Evolutionary conservation across 2,888 invertebrate genomes (phyloP).

Genomic region (Netelia inedita): DNA sequence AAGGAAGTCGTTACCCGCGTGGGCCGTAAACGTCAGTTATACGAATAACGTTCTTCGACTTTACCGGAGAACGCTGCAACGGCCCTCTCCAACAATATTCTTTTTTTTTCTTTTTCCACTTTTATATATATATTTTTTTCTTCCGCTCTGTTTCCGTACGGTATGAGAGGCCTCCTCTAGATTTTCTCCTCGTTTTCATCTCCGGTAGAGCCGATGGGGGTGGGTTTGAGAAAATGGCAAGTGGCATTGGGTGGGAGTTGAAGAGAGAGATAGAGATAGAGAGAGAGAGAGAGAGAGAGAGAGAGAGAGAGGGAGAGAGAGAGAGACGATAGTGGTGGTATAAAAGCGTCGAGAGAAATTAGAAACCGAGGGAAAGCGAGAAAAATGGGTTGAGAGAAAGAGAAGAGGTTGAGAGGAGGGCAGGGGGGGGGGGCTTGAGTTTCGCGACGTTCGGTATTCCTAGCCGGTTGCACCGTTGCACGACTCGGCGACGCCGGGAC

Average conservation of each 20-base stretch:
- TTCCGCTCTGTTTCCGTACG: slow-evolving; percentile 1
- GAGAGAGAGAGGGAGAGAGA: slow-evolving; percentile 12
- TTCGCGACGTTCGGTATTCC: slow-evolving; percentile 57
- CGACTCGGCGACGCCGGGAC: slow-evolving; percentile 63
- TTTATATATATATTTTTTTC: slow-evolving; percentile 22
- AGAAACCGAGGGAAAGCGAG: slow-evolving; percentile 61
- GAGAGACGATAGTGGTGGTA: not conserved
- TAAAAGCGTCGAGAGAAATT: slow-evolving; percentile 55
- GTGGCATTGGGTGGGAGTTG: not conserved
- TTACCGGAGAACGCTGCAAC: slow-evolving; percentile 18
- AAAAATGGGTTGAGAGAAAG: slow-evolving; percentile 52
- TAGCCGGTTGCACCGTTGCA: slow-evolving; percentile 60
- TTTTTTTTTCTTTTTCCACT: slow-evolving; percentile 6
- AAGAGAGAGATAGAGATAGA: not conserved
- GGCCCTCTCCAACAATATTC: not conserved
- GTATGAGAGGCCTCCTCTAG: slow-evolving; percentile 37
- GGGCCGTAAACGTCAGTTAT: slow-evolving; percentile 55
- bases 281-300: slow-evolving; percentile 15
- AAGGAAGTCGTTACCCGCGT: slow-evolving; percentile 33
- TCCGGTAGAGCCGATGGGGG: slow-evolving; percentile 24
- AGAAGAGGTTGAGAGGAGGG: slow-evolving; percentile 1
- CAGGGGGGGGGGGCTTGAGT: not conserved
- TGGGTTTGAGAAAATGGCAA: not conserved
- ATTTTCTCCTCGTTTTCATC: slow-evolving; percentile 55
- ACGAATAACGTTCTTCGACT: slow-evolving; percentile 37